Percentiles rank a stretch among this genome's conserved stretches.
phyloP scores from a whole-genome alignment of 2,113 vertebrate genomes.

The Callaeas wilsoni region DNA sequence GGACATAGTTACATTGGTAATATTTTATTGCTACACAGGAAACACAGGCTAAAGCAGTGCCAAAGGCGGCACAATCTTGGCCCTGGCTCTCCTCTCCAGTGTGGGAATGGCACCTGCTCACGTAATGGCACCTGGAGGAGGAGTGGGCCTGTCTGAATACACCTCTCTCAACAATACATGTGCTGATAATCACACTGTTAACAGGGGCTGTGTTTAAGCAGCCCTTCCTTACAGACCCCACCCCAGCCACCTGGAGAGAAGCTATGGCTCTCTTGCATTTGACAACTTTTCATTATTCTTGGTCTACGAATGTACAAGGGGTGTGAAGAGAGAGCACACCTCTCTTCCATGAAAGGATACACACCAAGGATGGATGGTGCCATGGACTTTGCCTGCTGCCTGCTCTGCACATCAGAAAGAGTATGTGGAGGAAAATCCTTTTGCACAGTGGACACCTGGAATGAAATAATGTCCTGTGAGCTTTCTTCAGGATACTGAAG shows the following conservation, averaged over 20 bases:
- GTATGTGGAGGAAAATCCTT: not conserved
- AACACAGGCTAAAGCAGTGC: not conserved
- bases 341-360: not conserved
- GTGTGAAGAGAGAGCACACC: not conserved
- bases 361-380: not conserved
- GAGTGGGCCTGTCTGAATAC: not conserved
- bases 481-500: not conserved
- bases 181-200: not conserved
- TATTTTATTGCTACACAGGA: not conserved
- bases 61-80: not conserved
- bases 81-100: not conserved
- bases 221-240: not conserved
- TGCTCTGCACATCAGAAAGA: not conserved
- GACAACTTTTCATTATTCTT: not conserved
- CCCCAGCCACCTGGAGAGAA: not conserved
- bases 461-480: not conserved
- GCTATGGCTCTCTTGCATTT: not conserved
- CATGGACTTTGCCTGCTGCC: not conserved
- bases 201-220: not conserved
- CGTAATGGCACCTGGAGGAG: fast-evolving
- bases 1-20: not conserved
- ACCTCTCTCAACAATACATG: not conserved
- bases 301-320: not conserved
- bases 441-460: not conserved
- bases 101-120: not conserved